A percentile compares a stretch with the other conserved stretches of the same genome.
Evolutionary conservation across 2,888 invertebrate genomes (phyloP).

Genomic region (Ectemnius continuus): DNA sequence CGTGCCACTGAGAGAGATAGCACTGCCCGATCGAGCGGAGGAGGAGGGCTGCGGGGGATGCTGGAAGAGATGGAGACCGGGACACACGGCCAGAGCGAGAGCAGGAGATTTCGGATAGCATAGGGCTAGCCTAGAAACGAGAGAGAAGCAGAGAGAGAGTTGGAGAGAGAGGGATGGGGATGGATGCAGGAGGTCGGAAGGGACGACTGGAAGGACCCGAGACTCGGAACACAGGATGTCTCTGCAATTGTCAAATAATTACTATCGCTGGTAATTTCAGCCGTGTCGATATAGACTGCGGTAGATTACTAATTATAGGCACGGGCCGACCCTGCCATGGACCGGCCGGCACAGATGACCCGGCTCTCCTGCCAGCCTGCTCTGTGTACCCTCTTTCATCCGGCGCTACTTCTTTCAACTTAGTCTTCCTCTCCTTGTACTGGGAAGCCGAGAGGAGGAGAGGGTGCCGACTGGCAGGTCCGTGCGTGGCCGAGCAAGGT

Average conservation of each 20-base stretch:
- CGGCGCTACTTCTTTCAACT: slow-evolving; percentile 41
- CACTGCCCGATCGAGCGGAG: slow-evolving; percentile 24
- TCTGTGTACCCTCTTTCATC: slow-evolving; percentile 47
- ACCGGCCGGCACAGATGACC: slow-evolving; percentile 53
- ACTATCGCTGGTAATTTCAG: slow-evolving; percentile 70
- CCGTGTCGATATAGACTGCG: slow-evolving; percentile 67
- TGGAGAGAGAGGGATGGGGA: slow-evolving; percentile 33
- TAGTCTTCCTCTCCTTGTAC: slow-evolving; percentile 28
- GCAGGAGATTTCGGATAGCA: slow-evolving; percentile 24
- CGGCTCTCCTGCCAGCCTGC: slow-evolving; percentile 42
- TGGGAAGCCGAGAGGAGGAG: too few relatives aligned
- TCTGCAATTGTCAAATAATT: slow-evolving; percentile 72
- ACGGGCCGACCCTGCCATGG: slow-evolving; percentile 43
- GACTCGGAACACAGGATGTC: slow-evolving; percentile 66
- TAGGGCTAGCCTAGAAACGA: slow-evolving; percentile 41
- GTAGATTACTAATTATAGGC: slow-evolving; percentile 69
- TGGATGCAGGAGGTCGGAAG: slow-evolving; percentile 26
- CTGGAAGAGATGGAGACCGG: slow-evolving; percentile 25
- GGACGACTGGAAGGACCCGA: slow-evolving; percentile 51
- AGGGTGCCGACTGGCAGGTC: slow-evolving; percentile 15
- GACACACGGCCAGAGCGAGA: slow-evolving; percentile 16
- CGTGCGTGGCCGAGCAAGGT: slow-evolving; percentile 28
- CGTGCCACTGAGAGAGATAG: too few relatives aligned
- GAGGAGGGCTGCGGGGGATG: slow-evolving; percentile 39
- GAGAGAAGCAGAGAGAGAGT: slow-evolving; percentile 45